Percentiles rank a stretch among this genome's conserved stretches.
These are phyloP conservation scores for Ditylenchus weischeri DNA, from an alignment of 2,888 invertebrate species.

Conservation along the genomic window DNA sequence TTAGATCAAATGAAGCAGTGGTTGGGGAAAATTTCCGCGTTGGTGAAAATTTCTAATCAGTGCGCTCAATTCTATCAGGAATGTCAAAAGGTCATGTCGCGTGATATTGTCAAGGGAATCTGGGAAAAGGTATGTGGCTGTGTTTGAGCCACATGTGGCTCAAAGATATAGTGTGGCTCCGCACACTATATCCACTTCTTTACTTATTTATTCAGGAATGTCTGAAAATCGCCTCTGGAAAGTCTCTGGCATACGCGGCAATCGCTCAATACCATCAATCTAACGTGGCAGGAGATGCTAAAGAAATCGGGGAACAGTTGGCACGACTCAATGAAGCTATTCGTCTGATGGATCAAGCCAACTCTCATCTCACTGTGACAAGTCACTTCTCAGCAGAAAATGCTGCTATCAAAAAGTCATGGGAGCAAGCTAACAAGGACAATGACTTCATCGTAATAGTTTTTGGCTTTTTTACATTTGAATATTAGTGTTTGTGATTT, in stretches of 20 bases:
- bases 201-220: constrained; percentile 64
- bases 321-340: constrained; percentile 48
- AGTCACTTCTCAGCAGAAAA: constrained; percentile 52
- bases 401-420: constrained; percentile 62
- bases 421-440: constrained; percentile 82
- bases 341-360: constrained; percentile 35
- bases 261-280: constrained; percentile 86
- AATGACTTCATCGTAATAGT: constrained; percentile 81
- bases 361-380: constrained; percentile 30
- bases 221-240: constrained; percentile 69
- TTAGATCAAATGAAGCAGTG: constrained; percentile 70
- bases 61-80: constrained; percentile 91
- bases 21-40: constrained; percentile 81
- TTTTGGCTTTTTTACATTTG: too few relatives aligned
- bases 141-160: not conserved
- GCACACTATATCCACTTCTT: not conserved
- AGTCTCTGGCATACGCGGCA: constrained; percentile 82
- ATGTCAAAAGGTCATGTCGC: constrained; percentile 78
- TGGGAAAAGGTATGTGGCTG: constrained; percentile 77
- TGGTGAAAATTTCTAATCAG: constrained; percentile 86
- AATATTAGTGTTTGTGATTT: constrained; percentile 14
- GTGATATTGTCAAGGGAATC: constrained; percentile 75
- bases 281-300: constrained; percentile 68
- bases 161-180: too few relatives aligned
- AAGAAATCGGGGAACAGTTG: constrained; percentile 52